Evolutionary conservation across 2,888 invertebrate species (phyloP).

Genomic region (Nudaria mundana): DNA sequence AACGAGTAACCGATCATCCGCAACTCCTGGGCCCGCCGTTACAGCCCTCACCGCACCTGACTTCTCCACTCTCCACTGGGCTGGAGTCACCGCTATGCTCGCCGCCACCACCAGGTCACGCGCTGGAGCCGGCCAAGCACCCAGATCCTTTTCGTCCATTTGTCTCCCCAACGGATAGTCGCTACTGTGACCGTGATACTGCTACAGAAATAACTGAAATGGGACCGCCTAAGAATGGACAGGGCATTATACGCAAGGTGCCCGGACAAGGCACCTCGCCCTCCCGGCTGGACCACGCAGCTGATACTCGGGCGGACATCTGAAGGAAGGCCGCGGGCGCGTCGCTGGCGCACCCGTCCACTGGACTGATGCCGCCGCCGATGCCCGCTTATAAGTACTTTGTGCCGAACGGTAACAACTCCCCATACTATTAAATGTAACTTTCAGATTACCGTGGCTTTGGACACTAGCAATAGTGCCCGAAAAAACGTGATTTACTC

Average conservation of each 20-base stretch:
- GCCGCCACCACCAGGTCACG: slow-evolving; percentile 83
- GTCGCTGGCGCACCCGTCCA: slow-evolving; percentile 41
- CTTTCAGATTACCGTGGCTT: slow-evolving; percentile 16
- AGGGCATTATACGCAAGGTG: slow-evolving; percentile 42
- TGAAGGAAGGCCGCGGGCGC: slow-evolving; percentile 77
- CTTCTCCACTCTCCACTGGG: slow-evolving; percentile 79
- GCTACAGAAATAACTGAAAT: slow-evolving; percentile 62
- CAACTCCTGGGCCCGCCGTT: slow-evolving; percentile 74
- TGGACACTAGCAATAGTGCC: not conserved
- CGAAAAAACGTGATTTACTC: not conserved
- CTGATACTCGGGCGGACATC: slow-evolving; percentile 82
- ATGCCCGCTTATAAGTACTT: slow-evolving; percentile 73
- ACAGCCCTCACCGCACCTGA: slow-evolving; percentile 71
- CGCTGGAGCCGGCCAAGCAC: slow-evolving; percentile 82
- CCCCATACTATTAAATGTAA: slow-evolving; percentile 63
- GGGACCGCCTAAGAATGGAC: slow-evolving; percentile 69
- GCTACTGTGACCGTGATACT: slow-evolving; percentile 85
- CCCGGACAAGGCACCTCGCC: slow-evolving; percentile 75
- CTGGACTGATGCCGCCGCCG: slow-evolving; percentile 51
- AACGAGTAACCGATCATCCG: slow-evolving; percentile 65
- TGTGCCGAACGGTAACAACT: slow-evolving; percentile 67
- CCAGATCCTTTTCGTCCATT: slow-evolving; percentile 79
- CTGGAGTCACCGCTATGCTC: slow-evolving; percentile 83
- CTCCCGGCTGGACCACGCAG: slow-evolving; percentile 82
- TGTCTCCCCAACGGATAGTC: slow-evolving; percentile 80